Evolutionary conservation across 2,888 invertebrate genomes (phyloP), one percentile per base, ranked within the genome.

Genomic region (Mimachlamys varia): DNA sequence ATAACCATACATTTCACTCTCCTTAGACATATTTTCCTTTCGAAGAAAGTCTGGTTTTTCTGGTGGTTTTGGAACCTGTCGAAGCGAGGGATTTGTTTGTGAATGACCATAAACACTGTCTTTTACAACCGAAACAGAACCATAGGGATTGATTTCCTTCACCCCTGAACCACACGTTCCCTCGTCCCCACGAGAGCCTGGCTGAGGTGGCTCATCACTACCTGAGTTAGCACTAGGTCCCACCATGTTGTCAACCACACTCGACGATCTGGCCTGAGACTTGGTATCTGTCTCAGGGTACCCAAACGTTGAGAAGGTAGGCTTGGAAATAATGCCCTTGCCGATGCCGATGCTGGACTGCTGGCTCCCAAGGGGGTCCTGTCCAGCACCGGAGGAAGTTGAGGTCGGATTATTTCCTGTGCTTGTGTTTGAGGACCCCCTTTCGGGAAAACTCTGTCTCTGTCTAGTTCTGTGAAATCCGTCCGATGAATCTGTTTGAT

Each of bases 231-330:
- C 90, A 33, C 37, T 44, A 33, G 89, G 88, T 76, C 91, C 76
- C 76, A 89, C 89, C 3, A 37, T 89, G 13, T 62, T 58, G 50
- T 89, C 90, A n/a, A 17, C 76, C 76, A 76, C 76, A 76, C 76
- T 76, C 0, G 76, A 10, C 7, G 76, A 27, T 76, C 76, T 19
- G 22, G 62, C 4, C 22, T 62, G 33, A 76, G 76, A 12, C 33
- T 76, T 33, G 5, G 76, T 62, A 13, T 88, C 87, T 22, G 44
- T 88, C 55, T 92, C 92, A 55, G 93, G 93, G 90, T 94, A 94
- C 0, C 94, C 94, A 90, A 94, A 94, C 38, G 94, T 94, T 49
- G 94, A 93, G 76, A 94, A 94, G 49, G 94, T 94, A 89, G 94
- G 94, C 58, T 92, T 93, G 15, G 92, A 91, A 38, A 44, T 58